Evolutionary conservation across 1,140 invertebrate genomes (phyloP), one percentile per base, ranked within the genome.

Genomic region (Popillia japonica): DNA sequence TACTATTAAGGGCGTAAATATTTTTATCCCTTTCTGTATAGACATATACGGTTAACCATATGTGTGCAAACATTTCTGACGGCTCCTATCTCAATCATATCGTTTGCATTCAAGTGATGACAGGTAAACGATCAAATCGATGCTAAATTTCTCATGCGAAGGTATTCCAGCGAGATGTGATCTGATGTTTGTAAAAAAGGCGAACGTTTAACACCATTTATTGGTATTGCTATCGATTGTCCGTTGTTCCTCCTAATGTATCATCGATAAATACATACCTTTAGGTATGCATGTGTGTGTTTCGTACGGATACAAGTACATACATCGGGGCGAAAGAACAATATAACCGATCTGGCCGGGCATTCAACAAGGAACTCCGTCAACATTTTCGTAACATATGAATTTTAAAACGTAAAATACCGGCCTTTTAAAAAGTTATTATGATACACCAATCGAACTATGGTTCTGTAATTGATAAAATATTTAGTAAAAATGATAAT

Each of bases 181-280:
- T 55, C 48, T 55, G 48, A n/a, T 55, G 48, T 17, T 7, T 17
- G 48, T n/a, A 55, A 55, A 55, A 55, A 55, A 55, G 48, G 48
- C 48, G 48, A 14, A 17, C 48, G 48, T 55, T 55, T 55, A 55
- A 55, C 48, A 55, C 48, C 48, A 17, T 55, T 55, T 55, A 55
- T 55, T 55, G 48, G 48, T 55, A 55, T 55, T n/a, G 48, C 48
- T 17, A 17, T 55, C 48, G 48, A 55, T 55, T 55, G 48, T 55
- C 48, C 48, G 48, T 55, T 55, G 48, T 55, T 55, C 48, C 48
- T 55, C 48, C 48, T 55, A 55, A 55, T 55, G 48, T 55, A 55
- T 55, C 48, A 55, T 55, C 48, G 48, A 55, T 55, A 55, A 55
- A 55, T 55, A 55, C 48, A 55, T 55, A 55, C 48, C 48, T 55